Percentiles rank a stretch among this genome's conserved stretches.
Conservation (phyloP, 2,113 vertebrate species). For the Myrmecobius fasciatus region DNA sequence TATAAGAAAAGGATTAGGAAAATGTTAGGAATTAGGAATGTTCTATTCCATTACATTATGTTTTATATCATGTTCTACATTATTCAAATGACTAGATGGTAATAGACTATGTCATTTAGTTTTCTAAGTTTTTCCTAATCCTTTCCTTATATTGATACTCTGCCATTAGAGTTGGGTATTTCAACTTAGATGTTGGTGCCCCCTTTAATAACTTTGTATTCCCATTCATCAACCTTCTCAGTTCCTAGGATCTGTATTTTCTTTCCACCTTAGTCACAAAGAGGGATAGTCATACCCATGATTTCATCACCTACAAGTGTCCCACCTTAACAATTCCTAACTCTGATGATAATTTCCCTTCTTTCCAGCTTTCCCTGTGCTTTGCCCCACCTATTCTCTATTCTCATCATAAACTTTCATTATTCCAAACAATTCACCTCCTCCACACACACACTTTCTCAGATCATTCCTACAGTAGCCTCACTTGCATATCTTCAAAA, state of each 20-base stretch:
- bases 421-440: background rate
- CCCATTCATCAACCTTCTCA: background rate
- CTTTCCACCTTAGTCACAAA: background rate
- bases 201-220: background rate
- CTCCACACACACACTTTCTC: background rate
- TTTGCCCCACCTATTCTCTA: background rate
- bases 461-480: background rate
- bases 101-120: background rate
- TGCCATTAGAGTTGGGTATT: background rate
- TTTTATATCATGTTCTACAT: background rate
- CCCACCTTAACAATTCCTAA: background rate
- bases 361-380: background rate
- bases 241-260: background rate
- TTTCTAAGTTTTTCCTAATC: background rate
- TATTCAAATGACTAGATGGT: background rate
- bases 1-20: no score
- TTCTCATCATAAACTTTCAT: background rate
- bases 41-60: no score
- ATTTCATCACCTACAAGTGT: background rate
- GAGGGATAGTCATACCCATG: background rate
- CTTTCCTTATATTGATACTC: background rate
- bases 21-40: no score
- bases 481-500: background rate
- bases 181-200: background rate
- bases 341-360: background rate